Conservation (phyloP, 2,797 vertebrate genomes). For the Myotis planiceps region DNA sequence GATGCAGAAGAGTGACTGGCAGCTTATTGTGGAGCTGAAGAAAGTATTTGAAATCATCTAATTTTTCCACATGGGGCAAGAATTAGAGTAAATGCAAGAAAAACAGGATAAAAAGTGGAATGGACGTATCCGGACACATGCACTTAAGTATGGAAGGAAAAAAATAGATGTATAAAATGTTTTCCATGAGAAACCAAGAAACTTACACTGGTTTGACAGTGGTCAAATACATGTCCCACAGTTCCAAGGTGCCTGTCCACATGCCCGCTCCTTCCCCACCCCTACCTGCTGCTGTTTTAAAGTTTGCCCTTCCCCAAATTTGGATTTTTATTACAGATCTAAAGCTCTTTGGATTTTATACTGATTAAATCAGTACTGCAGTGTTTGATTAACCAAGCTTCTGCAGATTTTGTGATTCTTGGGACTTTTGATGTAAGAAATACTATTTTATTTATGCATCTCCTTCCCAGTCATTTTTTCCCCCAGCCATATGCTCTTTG, state of each 20-base stretch:
- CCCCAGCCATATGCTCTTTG: slow-evolving; percentile 87
- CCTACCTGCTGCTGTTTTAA: slow-evolving; percentile 90
- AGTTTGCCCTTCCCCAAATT: slow-evolving; percentile 87
- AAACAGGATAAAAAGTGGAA: slow-evolving; percentile 75
- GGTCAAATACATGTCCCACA: slow-evolving; percentile 91
- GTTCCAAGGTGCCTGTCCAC: slow-evolving; percentile 92
- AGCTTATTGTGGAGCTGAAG: slow-evolving; percentile 99
- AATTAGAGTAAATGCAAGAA: slow-evolving; percentile 79
- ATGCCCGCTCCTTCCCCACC: slow-evolving; percentile 72
- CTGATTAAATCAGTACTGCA: slow-evolving; percentile 89
- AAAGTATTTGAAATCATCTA: slow-evolving; percentile 99
- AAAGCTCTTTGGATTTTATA: slow-evolving; percentile 90
- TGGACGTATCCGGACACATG: slow-evolving; percentile 77
- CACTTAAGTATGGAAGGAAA: slow-evolving; percentile 84
- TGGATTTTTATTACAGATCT: slow-evolving; percentile 89
- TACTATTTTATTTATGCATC: slow-evolving; percentile 88
- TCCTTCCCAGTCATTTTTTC: slow-evolving; percentile 65
- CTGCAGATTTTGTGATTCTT: slow-evolving; percentile 88
- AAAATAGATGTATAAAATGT: slow-evolving; percentile 90
- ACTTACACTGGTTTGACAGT: slow-evolving; percentile 99
- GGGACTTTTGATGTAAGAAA: slow-evolving; percentile 88
- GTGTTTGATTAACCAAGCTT: slow-evolving; percentile 88
- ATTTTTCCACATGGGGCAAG: slow-evolving; percentile 82
- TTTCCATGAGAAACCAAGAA: slow-evolving; percentile 98
- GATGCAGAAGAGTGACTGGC: slow-evolving; percentile 98